Percentiles rank a stretch among this genome's conserved stretches.
Conservation (phyloP, 2,113 vertebrate species). For the Varanus salvator region DNA sequence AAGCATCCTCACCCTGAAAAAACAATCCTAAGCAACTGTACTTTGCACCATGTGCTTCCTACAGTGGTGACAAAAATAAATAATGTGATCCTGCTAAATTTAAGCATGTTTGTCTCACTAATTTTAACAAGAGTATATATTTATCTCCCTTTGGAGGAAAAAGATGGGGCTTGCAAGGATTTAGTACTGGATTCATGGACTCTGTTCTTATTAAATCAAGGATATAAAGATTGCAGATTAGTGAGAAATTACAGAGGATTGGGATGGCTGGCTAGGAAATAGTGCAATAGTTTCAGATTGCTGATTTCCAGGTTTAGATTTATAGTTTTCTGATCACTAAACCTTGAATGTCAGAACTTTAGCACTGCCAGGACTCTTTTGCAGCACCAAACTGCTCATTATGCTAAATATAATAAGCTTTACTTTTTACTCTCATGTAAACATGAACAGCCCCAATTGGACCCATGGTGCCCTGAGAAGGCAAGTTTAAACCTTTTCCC, state of each 20-base stretch:
- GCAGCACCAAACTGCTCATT: too few species aligned
- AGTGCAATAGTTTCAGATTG: neutral
- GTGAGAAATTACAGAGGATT: too few species aligned
- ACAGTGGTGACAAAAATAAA: neutral
- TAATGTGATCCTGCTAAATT: neutral
- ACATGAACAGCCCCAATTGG: too few species aligned
- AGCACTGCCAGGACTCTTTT: neutral
- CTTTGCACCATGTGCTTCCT: neutral
- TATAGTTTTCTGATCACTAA: neutral
- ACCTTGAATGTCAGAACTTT: neutral
- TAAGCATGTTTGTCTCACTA: neutral
- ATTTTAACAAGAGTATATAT: neutral
- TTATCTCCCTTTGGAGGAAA: neutral
- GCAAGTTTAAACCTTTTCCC: too few species aligned
- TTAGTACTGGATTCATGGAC: neutral
- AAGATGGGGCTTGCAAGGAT: neutral
- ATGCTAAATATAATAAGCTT: too few species aligned
- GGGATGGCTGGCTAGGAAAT: neutral
- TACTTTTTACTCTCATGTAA: too few species aligned
- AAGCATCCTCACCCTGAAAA: neutral
- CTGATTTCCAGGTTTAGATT: neutral
- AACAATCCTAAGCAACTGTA: neutral
- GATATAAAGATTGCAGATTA: too few species aligned
- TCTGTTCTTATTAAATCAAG: neutral
- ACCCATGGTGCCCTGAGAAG: too few species aligned